Evolutionary conservation across 1,140 invertebrate genomes (phyloP), one percentile per base, ranked within the genome.

Genomic region (Drosophila insularis): DNA sequence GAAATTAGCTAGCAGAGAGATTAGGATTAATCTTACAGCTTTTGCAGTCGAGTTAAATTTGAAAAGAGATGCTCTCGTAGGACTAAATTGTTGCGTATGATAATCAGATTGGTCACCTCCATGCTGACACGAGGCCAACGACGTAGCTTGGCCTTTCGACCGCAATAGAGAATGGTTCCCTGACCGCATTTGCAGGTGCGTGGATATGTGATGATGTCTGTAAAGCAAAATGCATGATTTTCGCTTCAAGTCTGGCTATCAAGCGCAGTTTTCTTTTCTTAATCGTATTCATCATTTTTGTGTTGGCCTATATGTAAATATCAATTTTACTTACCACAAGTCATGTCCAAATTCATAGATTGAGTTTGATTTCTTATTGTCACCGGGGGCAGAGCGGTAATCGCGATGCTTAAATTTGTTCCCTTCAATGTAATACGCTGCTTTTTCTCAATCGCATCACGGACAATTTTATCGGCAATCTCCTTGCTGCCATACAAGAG

Each of bases 401-500:
- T 74, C 63, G 67, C 54, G 37, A 27, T 43, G 71, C 74, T 81
- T 53, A 31, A 40, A 71, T 87, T 85, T 19, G 62, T 27, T 5
- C 61, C 68, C 31, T 32, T 32, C 32, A 71, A 50, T 5, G 54
- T 60, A 14, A 56, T 65, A 53, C 66, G 58, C 6, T 78, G 74
- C 55, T 81, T 81, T 37, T 82, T 89, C 50, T 78, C 85, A 79
- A 91, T 90, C 43, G 79, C 89, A 74, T 81, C 82, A 72, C 81
- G 72, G 17, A 91, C 80, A 67, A 91, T 89, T 79, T 85, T 91
- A 74, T 87, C 78, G 75, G 81, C 74, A 55, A 91, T 68, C 73
- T 85, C 74, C 70, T 81, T 91, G 75, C 90, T 91, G 46, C 90
- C 90, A 68, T 90, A 90, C 35, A 91, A 82, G 53, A 90, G 72